Base-by-base conservation (phyloP, 2,888 invertebrate genomes). In the Ernsta delagoae region DNA sequence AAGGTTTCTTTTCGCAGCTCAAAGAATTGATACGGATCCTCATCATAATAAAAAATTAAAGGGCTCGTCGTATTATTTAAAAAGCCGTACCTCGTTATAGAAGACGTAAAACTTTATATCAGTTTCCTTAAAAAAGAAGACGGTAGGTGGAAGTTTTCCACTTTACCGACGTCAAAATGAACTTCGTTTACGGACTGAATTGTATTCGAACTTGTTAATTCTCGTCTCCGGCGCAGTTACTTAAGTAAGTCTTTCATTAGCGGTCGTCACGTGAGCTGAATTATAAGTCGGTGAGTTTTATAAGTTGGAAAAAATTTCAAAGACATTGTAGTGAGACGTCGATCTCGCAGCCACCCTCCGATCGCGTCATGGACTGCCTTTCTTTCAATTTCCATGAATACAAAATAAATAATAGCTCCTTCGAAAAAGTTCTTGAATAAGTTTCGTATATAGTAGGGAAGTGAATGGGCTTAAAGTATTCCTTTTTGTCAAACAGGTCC, bases 221-320 rank as follows among this genome's bases (percentile, higher is more conserved):
- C 89, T 78, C 83, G 87, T 85, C 88, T 87, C 80, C 81, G 77
- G 84, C 84, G 83, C 84, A 83, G 86, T 88, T 86, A 85, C 87
- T 90, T 90, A 89, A 91, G 87, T 86, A 85, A 90, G 91, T 87
- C 89, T 90, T 91, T 92, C 92, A 91, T 92, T 93, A 92, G 90
- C 86, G 86, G 81, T 83, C 82, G 81, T 83, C 89, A 86, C 92
- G 92, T 90, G 92, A 83, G 79, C 71, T 76, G 92, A 91, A 92
- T 92, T 83, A 82, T 83, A 87, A 88, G 78, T 75, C 74, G 65
- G 71, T 62, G 76, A 80, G 77, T 83, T 88, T 85, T 83, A 81
- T 82, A 85, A 80, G 79, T 82, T 79, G 73, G 71, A 77, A 83
- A 87, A 89, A 87, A 86, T 36, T 82, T 85, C 78, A 77, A 83